Evolutionary conservation across 2,888 invertebrate species (phyloP).

Genomic region (Tricholauxania praeusta): DNA sequence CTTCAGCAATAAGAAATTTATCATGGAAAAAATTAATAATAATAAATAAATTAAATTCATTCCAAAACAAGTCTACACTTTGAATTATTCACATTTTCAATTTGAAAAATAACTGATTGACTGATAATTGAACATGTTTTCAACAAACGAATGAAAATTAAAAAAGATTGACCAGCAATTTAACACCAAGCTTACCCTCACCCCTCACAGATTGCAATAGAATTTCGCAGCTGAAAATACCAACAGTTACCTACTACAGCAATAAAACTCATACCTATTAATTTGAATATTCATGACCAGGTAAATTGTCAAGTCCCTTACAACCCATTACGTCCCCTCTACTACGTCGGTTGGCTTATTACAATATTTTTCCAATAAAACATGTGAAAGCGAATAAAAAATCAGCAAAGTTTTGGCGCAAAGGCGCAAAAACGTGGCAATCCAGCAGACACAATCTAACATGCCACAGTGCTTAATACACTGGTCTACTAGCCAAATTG

Average conservation of each 20-base stretch:
- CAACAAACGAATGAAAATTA: neutral
- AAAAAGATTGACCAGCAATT: neutral
- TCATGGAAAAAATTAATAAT: too few relatives aligned
- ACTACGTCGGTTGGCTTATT: neutral
- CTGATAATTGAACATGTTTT: conserved; percentile 10
- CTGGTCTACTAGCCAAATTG: neutral
- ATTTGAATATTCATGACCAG: conserved; percentile 13
- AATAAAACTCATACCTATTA: neutral
- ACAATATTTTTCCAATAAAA: conserved; percentile 15
- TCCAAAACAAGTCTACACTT: too few relatives aligned
- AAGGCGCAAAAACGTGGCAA: neutral
- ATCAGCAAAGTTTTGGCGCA: too few relatives aligned
- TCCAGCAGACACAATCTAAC: neutral
- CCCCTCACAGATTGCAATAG: neutral
- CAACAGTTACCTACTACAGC: neutral
- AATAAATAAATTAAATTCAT: too few relatives aligned
- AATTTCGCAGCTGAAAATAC: neutral
- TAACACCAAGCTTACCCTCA: neutral
- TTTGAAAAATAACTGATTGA: neutral
- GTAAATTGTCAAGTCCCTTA: neutral
- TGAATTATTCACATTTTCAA: too few relatives aligned
- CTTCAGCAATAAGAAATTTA: too few relatives aligned
- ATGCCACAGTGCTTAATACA: neutral
- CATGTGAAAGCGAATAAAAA: neutral
- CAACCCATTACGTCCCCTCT: neutral